Evolutionary conservation across 2,113 vertebrate species (phyloP), one percentile per base, ranked within the genome.

Genomic region (Piprites chloris): DNA sequence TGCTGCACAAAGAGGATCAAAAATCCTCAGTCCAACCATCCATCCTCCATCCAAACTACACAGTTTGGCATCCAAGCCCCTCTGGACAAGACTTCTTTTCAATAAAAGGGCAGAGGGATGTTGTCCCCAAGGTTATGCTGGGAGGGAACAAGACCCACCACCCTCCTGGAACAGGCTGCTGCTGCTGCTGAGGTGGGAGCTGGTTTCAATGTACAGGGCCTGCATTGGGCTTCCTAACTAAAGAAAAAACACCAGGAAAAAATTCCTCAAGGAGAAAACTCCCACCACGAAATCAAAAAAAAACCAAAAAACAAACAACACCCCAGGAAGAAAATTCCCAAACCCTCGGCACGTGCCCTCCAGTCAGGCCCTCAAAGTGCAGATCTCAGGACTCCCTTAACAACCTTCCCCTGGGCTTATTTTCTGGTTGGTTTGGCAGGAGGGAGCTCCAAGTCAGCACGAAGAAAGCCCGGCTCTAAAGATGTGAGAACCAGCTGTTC

Each of bases 41-140:
- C 0, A 0, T 9, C 6, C 14, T 14, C 22, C 2, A 1, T 15
- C n/a, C 44, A 47, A 74, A 47, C 24, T 2, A 18, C 61, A 13
- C 49, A 14, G 49, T 50, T 14, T 26, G 49, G 49, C 49, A 11
- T 0, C 50, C 56, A 42, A 49, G 28, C 35, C 24, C 62, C 68
- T 30, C 8, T 4, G 14, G 0, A 44, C 27, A 47, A n/a, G 42
- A 59, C 3, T 21, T 8, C 27, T 21, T n/a, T 33, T 22, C 4
- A 53, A 17, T 17, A 17, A 44, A 44, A 44, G 42, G 42, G 39
- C 37, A 74, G 49, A 30, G 53, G 37, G 14, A 11, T 3, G 0
- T 13, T 35, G 58, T 14, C 41, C 19, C 39, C 78, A 74, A 8
- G 13, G 6, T 32, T 14, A 2, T 1, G 14, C 24, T 8, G 28